Base-by-base conservation (phyloP, 2,888 invertebrate genomes). In the Ectropis crepuscularia region DNA sequence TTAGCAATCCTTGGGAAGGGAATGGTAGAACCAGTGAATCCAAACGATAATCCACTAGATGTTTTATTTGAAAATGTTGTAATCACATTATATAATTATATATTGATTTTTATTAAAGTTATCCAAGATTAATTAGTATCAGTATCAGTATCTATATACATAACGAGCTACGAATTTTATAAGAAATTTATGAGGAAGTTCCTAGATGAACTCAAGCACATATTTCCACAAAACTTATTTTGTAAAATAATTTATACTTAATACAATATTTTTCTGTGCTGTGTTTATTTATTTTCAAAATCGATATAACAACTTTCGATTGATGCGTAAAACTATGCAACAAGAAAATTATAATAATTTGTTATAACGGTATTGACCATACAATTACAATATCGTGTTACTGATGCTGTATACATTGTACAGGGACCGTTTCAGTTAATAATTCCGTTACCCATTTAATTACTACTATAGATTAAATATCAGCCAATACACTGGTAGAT, bases 371-470 rank as follows among this genome's bases (percentile, higher is more conserved):
- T 43, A 72, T 72, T 71, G 67, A 57, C 60, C 46, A 57, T 55
- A 66, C 69, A 63, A 65, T 66, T 65, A 72, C 57, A 79, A 83
- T 59, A 77, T 83, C 86, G 82, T 28, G 16, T 28, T 28, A 28
- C 16, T 28, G 4, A 83, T 80, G 88, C 81, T 87, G 87, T 88
- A 81, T 82, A 75, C 16, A 77, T 80, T 78, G 79, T 78, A 78
- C 73, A 75, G 79, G 81, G 76, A 81, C 78, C 82, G 79, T 80
- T 77, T 77, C 77, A 71, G 75, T 83, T 82, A 86, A 81, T 85
- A 82, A 84, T 81, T 81, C 81, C 75, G 78, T 81, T 83, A 82
- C 82, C 81, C 81, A 79, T 86, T 86, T 85, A 84, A 86, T 86
- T 85, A 86, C 82, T 80, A 74, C 81, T 73, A 72, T 76, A 74